A percentile compares a stretch with the other conserved stretches of the same genome.
These are phyloP conservation scores for Hippopotamyrus pictus DNA, from an alignment of 2,797 vertebrate species.

Conservation along the genomic window DNA sequence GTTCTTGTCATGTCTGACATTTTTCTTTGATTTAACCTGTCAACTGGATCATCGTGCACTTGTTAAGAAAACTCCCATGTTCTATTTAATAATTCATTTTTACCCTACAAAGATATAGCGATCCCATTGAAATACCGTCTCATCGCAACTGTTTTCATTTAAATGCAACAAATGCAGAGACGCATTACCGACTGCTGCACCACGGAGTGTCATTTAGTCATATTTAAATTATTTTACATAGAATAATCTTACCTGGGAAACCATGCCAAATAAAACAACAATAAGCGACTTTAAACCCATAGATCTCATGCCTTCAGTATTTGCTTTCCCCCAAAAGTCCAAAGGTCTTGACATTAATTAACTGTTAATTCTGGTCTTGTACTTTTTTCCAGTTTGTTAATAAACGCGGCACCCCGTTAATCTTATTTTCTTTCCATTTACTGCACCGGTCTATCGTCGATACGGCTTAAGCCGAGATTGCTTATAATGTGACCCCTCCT, in stretches of 20 bases:
- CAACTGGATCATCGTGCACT: conserved; percentile 32
- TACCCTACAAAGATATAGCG: neutral
- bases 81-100: conserved; percentile 33
- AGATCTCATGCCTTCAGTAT: conserved; percentile 33
- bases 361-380: conserved; percentile 13
- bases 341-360: conserved; percentile 13
- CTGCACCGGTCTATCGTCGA: conserved; percentile 19
- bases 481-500: conserved; percentile 40
- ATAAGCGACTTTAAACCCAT: conserved; percentile 38
- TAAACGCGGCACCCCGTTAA: conserved; percentile 18
- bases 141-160: neutral
- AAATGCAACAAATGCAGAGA: neutral
- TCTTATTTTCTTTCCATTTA: conserved; percentile 35
- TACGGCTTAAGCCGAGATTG: conserved; percentile 41
- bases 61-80: conserved; percentile 42
- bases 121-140: neutral
- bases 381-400: conserved; percentile 15
- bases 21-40: conserved; percentile 36
- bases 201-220: neutral
- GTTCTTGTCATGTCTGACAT: neutral
- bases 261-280: conserved; percentile 40
- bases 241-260: conserved; percentile 52
- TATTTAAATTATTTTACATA: neutral
- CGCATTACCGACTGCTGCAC: neutral
- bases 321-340: conserved; percentile 22